phyloP scores from a whole-genome alignment of 1,140 invertebrate genomes.

The Aphelenchoides fujianensis region DNA sequence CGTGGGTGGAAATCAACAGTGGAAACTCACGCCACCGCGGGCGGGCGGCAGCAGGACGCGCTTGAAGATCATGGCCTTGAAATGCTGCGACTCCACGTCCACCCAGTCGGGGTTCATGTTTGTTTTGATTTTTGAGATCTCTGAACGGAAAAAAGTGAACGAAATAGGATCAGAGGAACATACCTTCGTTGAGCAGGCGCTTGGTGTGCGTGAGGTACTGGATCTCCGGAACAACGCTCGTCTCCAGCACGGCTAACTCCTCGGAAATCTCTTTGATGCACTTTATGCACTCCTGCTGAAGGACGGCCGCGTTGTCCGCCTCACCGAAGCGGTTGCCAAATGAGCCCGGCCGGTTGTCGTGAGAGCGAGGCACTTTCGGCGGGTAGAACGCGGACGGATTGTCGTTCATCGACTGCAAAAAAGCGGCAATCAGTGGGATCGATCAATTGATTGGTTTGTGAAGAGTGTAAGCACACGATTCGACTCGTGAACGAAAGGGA shows the following conservation, averaged over 20 bases:
- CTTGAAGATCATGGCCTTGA: not conserved
- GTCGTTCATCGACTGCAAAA: not conserved
- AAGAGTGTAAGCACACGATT: too few species aligned
- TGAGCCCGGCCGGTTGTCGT: not conserved
- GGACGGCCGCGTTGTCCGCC: slow-evolving; percentile 1
- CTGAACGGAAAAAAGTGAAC: not conserved
- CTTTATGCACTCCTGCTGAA: not conserved
- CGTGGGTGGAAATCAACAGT: too few species aligned
- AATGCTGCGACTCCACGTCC: slow-evolving; percentile 19
- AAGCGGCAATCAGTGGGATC: too few species aligned
- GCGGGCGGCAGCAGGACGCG: slow-evolving; percentile 9
- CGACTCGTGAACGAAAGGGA: too few species aligned
- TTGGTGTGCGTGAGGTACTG: slow-evolving; percentile 5
- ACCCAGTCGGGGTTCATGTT: slow-evolving; percentile 19
- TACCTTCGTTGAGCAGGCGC: slow-evolving; percentile 15
- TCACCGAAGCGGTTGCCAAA: not conserved
- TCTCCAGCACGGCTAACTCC: slow-evolving; percentile 16
- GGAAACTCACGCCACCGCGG: slow-evolving; percentile 4
- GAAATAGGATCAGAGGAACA: not conserved
- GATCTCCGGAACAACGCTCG: not conserved
- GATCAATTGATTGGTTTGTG: too few species aligned
- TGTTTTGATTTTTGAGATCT: slow-evolving; percentile 13
- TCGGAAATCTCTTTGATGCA: slow-evolving; percentile 18
- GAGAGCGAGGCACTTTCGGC: not conserved
- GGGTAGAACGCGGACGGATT: not conserved